Evolutionary conservation across 2,888 invertebrate genomes (phyloP).

Genomic region (Phaonia tiefii): DNA sequence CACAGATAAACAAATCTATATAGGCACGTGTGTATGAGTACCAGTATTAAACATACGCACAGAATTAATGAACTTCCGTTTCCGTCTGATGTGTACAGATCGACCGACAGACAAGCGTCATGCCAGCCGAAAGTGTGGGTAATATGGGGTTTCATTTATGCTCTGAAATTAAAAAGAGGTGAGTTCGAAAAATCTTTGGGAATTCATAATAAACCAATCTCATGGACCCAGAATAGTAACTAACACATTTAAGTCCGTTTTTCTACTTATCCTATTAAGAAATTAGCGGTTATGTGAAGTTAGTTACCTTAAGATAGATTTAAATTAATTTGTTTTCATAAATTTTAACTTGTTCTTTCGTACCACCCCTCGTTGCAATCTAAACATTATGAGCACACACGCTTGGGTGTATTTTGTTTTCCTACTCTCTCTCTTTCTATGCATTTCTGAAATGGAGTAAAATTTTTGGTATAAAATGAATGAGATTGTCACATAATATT

Average conservation of each 20-base stretch:
- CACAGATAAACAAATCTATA: not conserved
- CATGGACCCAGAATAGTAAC: no score
- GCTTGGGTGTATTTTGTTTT: no score
- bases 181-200: no score
- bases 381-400: no score
- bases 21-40: not conserved
- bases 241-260: no score
- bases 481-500: conserved; percentile 40
- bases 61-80: conserved; percentile 59
- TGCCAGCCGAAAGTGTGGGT: not conserved
- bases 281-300: no score
- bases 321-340: no score
- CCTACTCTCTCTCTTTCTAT: not conserved
- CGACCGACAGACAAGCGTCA: not conserved
- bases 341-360: no score
- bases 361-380: not conserved
- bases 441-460: not conserved
- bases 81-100: conserved; percentile 18
- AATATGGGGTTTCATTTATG: not conserved
- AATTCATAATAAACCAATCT: no score
- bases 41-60: conserved; percentile 37
- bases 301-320: no score
- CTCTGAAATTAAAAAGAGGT: not conserved
- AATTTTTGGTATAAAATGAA: conserved; percentile 15
- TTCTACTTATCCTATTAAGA: no score